Base-by-base conservation (phyloP, 2,888 invertebrate species). In the Acronicta psi region DNA sequence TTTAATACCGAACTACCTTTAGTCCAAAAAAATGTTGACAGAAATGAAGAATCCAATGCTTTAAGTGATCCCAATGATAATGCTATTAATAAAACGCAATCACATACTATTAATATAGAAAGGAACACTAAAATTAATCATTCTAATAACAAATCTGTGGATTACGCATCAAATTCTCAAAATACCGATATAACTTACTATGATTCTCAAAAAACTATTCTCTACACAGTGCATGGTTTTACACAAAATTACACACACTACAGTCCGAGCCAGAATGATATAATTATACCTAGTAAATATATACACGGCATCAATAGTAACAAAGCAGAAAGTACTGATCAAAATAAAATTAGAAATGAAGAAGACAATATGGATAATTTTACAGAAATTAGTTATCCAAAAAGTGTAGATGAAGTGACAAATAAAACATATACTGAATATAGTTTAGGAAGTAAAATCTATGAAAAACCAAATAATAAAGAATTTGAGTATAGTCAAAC, bases 251-350 rank as follows among this genome's bases (percentile, higher is more conserved):
- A 68, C 16, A 81, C 82, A 0, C 84, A 89, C 49, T 78, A 80
- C 0, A 89, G 89, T 59, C 79, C 82, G 63, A 89, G 86, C 29
- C 89, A 89, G 59, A 51, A 59, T 20, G 64, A 79, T 3, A 57
- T 86, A 4, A 7, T 55, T 0, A 66, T 86, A 34, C 65, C 80
- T 2, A 68, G 79, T 7, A 80, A 81, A 52, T 80, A 75, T 29
- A 72, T 89, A 17, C 62, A 50, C 17, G 55, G 44, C 8, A 5
- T n/a, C 4, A 52, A 65, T 17, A 67, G 61, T 17, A 45, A 10
- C 11, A 20, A 23, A 10, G 7, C 18, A 8, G 10, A 2, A 16
- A 38, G 0, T 9, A 18, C 0, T n/a, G n/a, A 17, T 2, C 4
- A 11, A 46, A 50, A 43, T 57, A 17, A 20, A 34, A 7, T 51